A percentile compares a stretch with the other conserved stretches of the same genome.
Evolutionary conservation across 2,113 vertebrate species (phyloP).

Genomic region (Megalops atlanticus): DNA sequence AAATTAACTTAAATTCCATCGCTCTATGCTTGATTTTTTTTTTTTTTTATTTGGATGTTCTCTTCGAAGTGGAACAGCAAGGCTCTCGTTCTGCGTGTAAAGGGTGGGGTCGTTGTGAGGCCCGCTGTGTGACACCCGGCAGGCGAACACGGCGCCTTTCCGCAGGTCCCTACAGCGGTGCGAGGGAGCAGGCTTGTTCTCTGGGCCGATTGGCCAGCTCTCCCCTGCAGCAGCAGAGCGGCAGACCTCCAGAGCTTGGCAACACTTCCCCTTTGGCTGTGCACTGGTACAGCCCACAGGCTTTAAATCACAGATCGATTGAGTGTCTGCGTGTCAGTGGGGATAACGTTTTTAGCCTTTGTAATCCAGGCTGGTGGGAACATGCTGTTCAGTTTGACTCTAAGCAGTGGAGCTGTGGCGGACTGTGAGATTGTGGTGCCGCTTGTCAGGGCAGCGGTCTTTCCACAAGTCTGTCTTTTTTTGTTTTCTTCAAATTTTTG

Average conservation of each 20-base stretch:
- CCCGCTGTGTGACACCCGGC: background rate
- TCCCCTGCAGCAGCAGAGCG: no score
- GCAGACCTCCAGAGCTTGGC: no score
- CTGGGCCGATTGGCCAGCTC: no score
- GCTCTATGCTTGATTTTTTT: background rate
- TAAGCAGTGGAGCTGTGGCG: background rate
- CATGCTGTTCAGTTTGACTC: background rate
- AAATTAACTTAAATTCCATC: slow-evolving; percentile 39
- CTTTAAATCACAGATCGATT: background rate
- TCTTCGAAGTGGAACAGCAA: slow-evolving; percentile 21
- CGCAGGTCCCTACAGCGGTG: no score
- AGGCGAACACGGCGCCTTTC: no score
- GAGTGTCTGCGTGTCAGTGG: background rate
- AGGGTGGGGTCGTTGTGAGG: background rate
- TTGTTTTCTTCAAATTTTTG: background rate
- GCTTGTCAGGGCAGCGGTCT: background rate
- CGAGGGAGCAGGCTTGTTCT: background rate
- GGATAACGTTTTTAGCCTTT: background rate
- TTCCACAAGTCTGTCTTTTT: background rate
- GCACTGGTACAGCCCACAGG: background rate
- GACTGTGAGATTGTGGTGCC: background rate
- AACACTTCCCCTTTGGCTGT: background rate
- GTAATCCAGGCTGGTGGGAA: background rate
- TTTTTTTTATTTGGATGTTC: slow-evolving; percentile 14
- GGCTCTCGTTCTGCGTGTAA: slow-evolving; percentile 28